Conservation (phyloP, 2,113 vertebrate genomes). For the Podilymbus podiceps region DNA sequence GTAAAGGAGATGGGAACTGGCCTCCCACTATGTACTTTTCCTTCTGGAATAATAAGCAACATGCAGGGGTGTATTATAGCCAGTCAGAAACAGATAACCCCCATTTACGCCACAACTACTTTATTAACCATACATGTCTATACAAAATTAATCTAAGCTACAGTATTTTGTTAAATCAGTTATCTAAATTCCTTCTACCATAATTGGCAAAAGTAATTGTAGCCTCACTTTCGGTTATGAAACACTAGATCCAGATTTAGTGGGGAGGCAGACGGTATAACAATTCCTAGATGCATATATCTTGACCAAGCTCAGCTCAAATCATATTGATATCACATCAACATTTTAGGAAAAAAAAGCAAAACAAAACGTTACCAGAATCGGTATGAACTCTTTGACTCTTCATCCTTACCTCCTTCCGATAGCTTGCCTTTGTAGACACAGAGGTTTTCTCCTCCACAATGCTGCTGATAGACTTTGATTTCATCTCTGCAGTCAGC, state of each 20-base stretch:
- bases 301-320: conserved; percentile 36
- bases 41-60: neutral
- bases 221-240: conserved; percentile 35
- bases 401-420: conserved; percentile 83
- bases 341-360: neutral
- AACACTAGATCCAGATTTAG: conserved; percentile 50
- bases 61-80: neutral
- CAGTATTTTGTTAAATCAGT: conserved; percentile 39
- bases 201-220: conserved; percentile 35
- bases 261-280: conserved; percentile 41
- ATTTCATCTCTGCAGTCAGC: conserved; percentile 83
- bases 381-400: neutral
- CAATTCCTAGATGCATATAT: conserved; percentile 18
- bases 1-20: neutral
- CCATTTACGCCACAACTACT: conserved; percentile 6
- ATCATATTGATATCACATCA: conserved; percentile 27
- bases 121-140: conserved; percentile 40
- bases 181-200: conserved; percentile 20
- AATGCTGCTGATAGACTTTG: conserved; percentile 92
- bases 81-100: conserved; percentile 28
- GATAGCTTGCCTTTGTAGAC: conserved; percentile 85
- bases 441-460: conserved; percentile 94
- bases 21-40: neutral
- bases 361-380: neutral
- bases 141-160: conserved; percentile 40